Evolutionary conservation across 2,888 invertebrate genomes (phyloP).

Genomic region (Thereva unica): DNA sequence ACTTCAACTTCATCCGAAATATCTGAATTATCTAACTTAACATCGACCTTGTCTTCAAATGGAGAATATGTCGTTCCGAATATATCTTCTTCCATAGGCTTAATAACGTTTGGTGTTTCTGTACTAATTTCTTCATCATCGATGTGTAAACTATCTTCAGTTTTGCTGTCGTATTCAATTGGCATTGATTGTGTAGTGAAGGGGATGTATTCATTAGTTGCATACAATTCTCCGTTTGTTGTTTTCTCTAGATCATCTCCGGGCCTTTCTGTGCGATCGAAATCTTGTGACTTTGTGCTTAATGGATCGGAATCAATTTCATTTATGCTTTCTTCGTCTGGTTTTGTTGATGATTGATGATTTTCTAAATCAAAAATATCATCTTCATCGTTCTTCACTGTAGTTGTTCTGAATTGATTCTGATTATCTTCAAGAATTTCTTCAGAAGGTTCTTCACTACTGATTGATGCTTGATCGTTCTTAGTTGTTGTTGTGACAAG

Average conservation of each 20-base stretch:
- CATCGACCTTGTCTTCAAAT: neutral
- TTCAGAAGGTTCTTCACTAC: neutral
- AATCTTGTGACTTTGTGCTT: neutral
- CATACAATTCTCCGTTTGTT: no score
- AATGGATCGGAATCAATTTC: neutral
- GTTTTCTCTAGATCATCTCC: no score
- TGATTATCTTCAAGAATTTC: neutral
- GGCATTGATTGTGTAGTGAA: no score
- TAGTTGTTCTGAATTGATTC: neutral
- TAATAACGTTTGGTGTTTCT: no score
- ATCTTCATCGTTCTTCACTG: neutral
- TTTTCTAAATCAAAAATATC: neutral
- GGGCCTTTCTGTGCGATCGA: neutral
- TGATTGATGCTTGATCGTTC: neutral
- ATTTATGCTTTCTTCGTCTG: neutral
- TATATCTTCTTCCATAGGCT: no score
- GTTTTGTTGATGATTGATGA: neutral
- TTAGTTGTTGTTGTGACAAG: neutral
- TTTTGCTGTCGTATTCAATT: no score
- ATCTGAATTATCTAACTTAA: neutral
- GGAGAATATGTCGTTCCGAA: no score
- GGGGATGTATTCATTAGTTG: no score
- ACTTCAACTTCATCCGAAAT: no score
- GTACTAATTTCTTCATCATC: no score
- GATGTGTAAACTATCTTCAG: no score